Base-by-base conservation (phyloP, 2,113 vertebrate genomes). In the Zosterops hypoxanthus region DNA sequence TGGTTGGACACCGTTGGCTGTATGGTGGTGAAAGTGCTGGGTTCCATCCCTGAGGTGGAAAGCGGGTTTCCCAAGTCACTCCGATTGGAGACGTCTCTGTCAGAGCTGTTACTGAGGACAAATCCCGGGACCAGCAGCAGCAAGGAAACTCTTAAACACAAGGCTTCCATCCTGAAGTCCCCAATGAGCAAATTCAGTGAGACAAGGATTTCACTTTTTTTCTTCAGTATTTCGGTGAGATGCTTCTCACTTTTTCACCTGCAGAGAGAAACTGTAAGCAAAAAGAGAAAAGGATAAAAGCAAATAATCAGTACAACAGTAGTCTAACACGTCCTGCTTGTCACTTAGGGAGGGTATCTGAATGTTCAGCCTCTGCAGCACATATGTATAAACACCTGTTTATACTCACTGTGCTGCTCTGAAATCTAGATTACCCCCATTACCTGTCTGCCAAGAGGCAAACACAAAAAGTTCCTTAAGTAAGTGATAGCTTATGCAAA, bases 161-260 rank as follows among this genome's bases (percentile, higher is more conserved):
- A 87, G 53, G 80, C 63, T 90, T 96, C 97, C 98, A 98, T 98
- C 89, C 88, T 76, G 12, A 94, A 87, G 64, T 94, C 72, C 90
- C 77, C 14, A 81, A 8, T 20, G 49, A 44, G 52, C 36, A 52
- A 70, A 91, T 33, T 23, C 57, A 52, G 77, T n/a, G 26, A 91
- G 57, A 76, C 29, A 25, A 47, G 19, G 5, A 7, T 7, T 36
- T 14, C 1, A 0, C 3, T 34, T 42, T 39, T 39, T 22, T 77
- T 52, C 84, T 69, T 96, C 83, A 84, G 2, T 69, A 13, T 86
- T 55, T 84, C 63, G 50, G 31, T 77, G 66, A 88, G 50, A 55
- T 14, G 26, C 42, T 44, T 64, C 56, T 80, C 41, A 47, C 46
- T 95, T 94, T 60, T 65, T 90, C 72, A 94, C 88, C 98, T 97